These are phyloP conservation scores for Conus canariensis DNA, from an alignment of 2,888 invertebrate species.

Conservation along the genomic window DNA sequence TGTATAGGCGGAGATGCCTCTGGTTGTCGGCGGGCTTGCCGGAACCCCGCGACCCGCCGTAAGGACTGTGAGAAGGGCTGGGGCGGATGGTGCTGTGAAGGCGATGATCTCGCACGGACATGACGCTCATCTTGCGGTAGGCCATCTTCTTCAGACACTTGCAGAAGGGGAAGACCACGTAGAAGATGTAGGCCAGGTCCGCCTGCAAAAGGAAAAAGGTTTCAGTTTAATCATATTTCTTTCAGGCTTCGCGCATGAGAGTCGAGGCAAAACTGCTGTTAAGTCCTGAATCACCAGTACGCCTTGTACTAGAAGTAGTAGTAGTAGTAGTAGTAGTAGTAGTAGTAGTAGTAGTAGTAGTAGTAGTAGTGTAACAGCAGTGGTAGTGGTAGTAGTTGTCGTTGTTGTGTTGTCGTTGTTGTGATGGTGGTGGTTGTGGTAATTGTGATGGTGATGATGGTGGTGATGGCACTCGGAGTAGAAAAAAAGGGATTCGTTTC, in stretches of 20 bases:
- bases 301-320: neutral
- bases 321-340: no score
- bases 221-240: neutral
- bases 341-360: no score
- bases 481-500: no score
- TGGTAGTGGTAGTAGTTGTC: neutral
- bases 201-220: conserved; percentile 59
- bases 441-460: no score
- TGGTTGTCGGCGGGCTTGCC: conserved; percentile 23
- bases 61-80: conserved; percentile 16
- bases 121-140: conserved; percentile 59
- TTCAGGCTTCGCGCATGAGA: neutral
- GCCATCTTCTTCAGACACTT: conserved; percentile 66
- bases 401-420: no score
- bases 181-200: conserved; percentile 65
- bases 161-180: conserved; percentile 71
- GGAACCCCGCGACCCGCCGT: neutral
- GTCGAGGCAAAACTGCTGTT: neutral
- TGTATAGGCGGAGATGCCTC: conserved; percentile 37
- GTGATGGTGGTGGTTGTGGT: no score
- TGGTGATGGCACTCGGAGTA: no score
- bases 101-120: conserved; percentile 63
- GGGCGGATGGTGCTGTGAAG: conserved; percentile 38
- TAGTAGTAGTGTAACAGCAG: no score
- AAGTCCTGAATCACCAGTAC: neutral